A percentile compares a stretch with the other conserved stretches of the same genome.
Conservation (phyloP, 2,888 invertebrate genomes). For the Limenitis camilla region DNA sequence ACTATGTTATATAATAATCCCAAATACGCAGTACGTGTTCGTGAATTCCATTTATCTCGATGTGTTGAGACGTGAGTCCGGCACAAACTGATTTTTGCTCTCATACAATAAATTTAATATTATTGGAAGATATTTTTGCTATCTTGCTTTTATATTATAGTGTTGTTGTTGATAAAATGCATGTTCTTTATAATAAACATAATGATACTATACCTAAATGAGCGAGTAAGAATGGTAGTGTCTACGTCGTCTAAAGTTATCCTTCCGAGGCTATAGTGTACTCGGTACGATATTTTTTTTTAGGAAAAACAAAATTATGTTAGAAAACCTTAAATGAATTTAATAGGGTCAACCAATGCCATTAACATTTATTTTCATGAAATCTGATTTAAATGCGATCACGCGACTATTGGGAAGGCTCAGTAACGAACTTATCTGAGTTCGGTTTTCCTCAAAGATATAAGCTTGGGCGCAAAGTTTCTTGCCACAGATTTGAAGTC, state of each 20-base stretch:
- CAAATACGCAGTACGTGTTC: constrained; percentile 20
- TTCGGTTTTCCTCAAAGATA: constrained; percentile 38
- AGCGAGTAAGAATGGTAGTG: not conserved
- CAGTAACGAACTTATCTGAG: constrained; percentile 33
- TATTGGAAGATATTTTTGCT: constrained; percentile 5
- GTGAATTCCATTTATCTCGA: constrained; percentile 16
- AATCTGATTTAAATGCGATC: constrained; percentile 27
- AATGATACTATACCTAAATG: not conserved
- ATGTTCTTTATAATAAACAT: not conserved
- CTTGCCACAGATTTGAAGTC: constrained; percentile 35
- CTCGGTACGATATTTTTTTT: not conserved
- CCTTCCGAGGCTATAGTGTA: not conserved
- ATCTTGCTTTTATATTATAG: not conserved
- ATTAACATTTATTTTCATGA: constrained; percentile 18
- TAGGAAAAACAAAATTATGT: no score
- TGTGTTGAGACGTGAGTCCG: constrained; percentile 16
- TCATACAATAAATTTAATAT: constrained; percentile 8
- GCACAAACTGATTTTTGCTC: constrained; percentile 15
- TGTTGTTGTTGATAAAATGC: not conserved
- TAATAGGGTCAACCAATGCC: not conserved
- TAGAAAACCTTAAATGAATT: not conserved
- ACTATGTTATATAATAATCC: constrained; percentile 15
- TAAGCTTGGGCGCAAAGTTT: constrained; percentile 36
- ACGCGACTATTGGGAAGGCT: constrained; percentile 19
- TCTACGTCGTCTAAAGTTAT: no score